Base-by-base conservation (phyloP, 2,888 invertebrate genomes). In the Geophilus truncorum region DNA sequence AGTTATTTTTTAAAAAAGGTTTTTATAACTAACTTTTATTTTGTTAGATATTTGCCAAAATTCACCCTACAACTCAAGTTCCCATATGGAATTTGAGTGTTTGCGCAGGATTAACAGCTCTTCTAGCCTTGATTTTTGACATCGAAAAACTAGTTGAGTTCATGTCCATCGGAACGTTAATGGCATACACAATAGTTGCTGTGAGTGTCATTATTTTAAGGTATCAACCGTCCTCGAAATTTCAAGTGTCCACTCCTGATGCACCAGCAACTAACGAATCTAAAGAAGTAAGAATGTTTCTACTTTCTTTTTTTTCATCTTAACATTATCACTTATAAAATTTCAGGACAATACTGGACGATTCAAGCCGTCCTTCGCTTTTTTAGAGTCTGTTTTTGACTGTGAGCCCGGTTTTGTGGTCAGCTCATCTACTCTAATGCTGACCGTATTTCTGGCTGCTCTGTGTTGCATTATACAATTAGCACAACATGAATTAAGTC, bases 141-240 rank as follows among this genome's bases (percentile, higher is more conserved):
- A 90, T 97, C 83, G 92, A 94, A 84, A 95, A 95, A 84, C 89
- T 97, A 62, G 95, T 97, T 0, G 96, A 97, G 86, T 96, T 97
- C 86, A 95, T 97, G 94, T 96, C 96, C 0, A 96, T 97, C 85
- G 86, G 86, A 6, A 95, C 94, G 0, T 89, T 95, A 79, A 87
- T 95, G 84, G 95, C 95, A 0, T 96, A 96, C 86, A 95, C 95
- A 1, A 95, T 96, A 82, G 96, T 97, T 2, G 94, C 95, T 83
- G 94, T 94, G 15, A 93, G 94, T 82, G 94, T 96, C 6, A 94
- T 97, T 80, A 92, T 96, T 78, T 88, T 96, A 80, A 90, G 96
- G 77, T 96, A 96, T 85, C 90, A 92, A 3, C 93, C 93, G 70
- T 70, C 70, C 28, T 70, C 70, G 12, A 70, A 70, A 28, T 77